phyloP scores from a whole-genome alignment of 1,140 invertebrate genomes.

The Centruroides vittatus region DNA sequence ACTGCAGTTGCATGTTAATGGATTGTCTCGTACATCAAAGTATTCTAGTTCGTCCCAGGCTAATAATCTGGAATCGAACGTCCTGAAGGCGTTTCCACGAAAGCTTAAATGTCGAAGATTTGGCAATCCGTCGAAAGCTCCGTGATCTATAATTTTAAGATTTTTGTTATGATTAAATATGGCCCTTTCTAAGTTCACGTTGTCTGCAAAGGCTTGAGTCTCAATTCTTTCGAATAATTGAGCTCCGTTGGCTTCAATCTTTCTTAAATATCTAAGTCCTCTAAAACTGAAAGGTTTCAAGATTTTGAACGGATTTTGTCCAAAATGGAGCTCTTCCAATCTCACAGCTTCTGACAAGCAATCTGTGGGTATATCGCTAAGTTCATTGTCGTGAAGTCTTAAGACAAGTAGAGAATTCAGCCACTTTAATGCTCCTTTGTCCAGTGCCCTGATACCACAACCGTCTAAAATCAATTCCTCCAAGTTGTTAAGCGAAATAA shows the following conservation, averaged over 20 bases:
- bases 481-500: conserved; percentile 48
- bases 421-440: conserved; percentile 54
- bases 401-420: conserved; percentile 53
- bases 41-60: conserved; percentile 18
- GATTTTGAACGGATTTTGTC: conserved; percentile 14
- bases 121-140: conserved; percentile 51
- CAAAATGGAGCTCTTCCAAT: conserved; percentile 20
- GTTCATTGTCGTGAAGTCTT: conserved; percentile 59
- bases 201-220: conserved; percentile 25
- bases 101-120: conserved; percentile 48
- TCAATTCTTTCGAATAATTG: conserved; percentile 23
- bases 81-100: conserved; percentile 17
- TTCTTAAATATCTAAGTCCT: conserved; percentile 14
- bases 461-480: conserved; percentile 61
- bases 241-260: conserved; percentile 24
- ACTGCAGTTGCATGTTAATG: conserved; percentile 72
- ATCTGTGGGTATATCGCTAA: conserved; percentile 54
- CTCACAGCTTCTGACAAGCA: conserved; percentile 44
- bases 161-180: conserved; percentile 38
- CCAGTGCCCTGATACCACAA: conserved; percentile 62
- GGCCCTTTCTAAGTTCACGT: conserved; percentile 45
- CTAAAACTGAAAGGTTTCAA: conserved; percentile 15
- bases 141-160: conserved; percentile 37
- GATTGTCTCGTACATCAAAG: conserved; percentile 54
- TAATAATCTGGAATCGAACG: conserved; percentile 11